Evolutionary conservation across 2,113 vertebrate species (phyloP).

Genomic region (Vidua chalybeata): DNA sequence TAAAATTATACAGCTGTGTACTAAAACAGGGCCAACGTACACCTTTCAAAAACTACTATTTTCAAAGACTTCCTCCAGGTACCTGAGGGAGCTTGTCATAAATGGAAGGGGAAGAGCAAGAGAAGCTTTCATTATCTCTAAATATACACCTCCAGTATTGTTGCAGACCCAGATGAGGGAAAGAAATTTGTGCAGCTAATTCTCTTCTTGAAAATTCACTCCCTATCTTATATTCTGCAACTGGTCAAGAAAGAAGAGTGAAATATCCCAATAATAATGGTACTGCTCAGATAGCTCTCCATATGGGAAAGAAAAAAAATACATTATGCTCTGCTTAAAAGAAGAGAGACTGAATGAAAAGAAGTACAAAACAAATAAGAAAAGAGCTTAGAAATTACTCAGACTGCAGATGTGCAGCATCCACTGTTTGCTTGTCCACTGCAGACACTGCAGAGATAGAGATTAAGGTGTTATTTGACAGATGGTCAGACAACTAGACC

Average conservation of each 20-base stretch:
- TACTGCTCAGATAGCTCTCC: neutral
- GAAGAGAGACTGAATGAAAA: neutral
- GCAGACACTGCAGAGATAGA: constrained; percentile 7
- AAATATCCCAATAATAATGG: neutral
- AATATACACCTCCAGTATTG: neutral
- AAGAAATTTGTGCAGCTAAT: neutral
- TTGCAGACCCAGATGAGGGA: neutral
- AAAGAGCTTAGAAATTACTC: constrained; percentile 1
- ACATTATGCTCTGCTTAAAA: neutral
- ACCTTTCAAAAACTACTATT: neutral
- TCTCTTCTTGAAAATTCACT: neutral
- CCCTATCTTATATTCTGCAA: neutral
- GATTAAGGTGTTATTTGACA: constrained; percentile 29
- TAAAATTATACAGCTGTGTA: neutral
- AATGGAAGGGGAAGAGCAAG: neutral
- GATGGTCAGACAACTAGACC: constrained; percentile 8
- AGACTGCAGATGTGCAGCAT: constrained; percentile 49
- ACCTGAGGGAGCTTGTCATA: neutral
- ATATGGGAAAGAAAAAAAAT: neutral
- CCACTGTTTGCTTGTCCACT: constrained; percentile 43
- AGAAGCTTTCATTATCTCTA: neutral
- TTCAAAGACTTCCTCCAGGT: neutral
- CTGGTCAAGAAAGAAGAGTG: neutral
- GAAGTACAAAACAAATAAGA: constrained; percentile 17
- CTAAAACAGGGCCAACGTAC: neutral